Evolutionary conservation across 23 tunicate genomes (phyloP), one percentile per base, ranked within the genome.

Genomic region (Phallusia fumigata): DNA sequence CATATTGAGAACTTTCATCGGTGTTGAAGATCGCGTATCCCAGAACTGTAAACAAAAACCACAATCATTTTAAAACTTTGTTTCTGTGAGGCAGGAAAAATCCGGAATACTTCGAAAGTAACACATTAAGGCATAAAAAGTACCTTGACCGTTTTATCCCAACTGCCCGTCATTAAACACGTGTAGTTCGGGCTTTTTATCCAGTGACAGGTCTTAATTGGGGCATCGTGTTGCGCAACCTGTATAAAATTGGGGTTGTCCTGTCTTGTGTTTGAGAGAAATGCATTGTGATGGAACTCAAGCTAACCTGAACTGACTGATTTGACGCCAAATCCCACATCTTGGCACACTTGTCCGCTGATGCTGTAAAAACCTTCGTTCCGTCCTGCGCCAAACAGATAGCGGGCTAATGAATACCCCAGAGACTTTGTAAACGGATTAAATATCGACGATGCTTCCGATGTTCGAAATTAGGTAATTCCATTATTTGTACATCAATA

Each of bases 191-290:
- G 77, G 32, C 90, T 83, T 84, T 95, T 95, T 18, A 90, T 87
- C 95, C 95, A 95, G 78, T 90, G 95, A 58, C 99, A 95, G 15
- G 95, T 90, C 45, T 90, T 95, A 76, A 95, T 84, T 40, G 99
- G 99, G 24, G 84, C 90, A 65, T 95, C 99, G 73, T 95, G 99
- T 35, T 90, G 95, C 12, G 99, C 99, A 40, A 95, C 95, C 90
- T 91, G 36, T 30, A 15, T 19, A 45, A 86, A 47, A 30, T 8
- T 36, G 64, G 0, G 10, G 35, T 19, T 33, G n/a, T n/a, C n/a
- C n/a, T n/a, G n/a, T n/a, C n/a, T n/a, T n/a, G n/a, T n/a, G n/a
- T n/a, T n/a, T 28, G 3, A 74, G 40, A 33, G 47, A 78, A 3
- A 78, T 30, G 53, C 19, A n/a, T n/a, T n/a, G n/a, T n/a, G 15